Conservation (phyloP, 2,797 vertebrate genomes). For the Notolabrus celidotus region DNA sequence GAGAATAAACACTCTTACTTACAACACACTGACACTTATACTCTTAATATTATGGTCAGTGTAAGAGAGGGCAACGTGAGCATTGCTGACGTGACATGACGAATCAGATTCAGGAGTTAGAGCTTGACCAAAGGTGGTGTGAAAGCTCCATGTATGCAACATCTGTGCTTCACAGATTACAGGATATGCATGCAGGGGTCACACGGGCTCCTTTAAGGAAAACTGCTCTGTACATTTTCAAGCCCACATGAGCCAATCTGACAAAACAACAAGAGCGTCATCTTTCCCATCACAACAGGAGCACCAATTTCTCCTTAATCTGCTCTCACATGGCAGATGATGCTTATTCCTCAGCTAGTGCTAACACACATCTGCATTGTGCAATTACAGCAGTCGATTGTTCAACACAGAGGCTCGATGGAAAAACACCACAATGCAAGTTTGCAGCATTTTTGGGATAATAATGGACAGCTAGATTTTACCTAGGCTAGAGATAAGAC, state of each 20-base stretch:
- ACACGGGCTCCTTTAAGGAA: neutral
- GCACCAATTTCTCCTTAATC: neutral
- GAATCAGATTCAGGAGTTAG: slow-evolving; percentile 21
- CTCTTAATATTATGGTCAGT: too few relatives aligned
- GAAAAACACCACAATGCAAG: too few relatives aligned
- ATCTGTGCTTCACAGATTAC: slow-evolving; percentile 48
- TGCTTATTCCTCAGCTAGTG: slow-evolving; percentile 13
- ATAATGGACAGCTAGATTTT: too few relatives aligned
- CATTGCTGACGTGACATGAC: neutral
- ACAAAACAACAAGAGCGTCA: neutral
- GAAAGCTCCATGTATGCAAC: slow-evolving; percentile 32
- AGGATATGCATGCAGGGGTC: neutral
- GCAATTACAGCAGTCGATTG: slow-evolving; percentile 29
- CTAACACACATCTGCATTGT: slow-evolving; percentile 10
- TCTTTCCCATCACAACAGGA: neutral
- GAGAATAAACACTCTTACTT: slow-evolving; percentile 21
- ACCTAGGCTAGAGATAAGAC: too few relatives aligned
- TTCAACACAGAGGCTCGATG: neutral
- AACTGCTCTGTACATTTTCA: neutral
- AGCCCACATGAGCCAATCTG: neutral
- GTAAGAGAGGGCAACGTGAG: neutral
- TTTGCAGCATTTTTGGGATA: too few relatives aligned
- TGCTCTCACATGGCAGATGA: slow-evolving; percentile 25
- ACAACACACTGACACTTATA: too few relatives aligned
- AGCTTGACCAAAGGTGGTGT: slow-evolving; percentile 32